Base-by-base conservation (phyloP, 2,888 invertebrate genomes). In the Latrodectus elegans region DNA sequence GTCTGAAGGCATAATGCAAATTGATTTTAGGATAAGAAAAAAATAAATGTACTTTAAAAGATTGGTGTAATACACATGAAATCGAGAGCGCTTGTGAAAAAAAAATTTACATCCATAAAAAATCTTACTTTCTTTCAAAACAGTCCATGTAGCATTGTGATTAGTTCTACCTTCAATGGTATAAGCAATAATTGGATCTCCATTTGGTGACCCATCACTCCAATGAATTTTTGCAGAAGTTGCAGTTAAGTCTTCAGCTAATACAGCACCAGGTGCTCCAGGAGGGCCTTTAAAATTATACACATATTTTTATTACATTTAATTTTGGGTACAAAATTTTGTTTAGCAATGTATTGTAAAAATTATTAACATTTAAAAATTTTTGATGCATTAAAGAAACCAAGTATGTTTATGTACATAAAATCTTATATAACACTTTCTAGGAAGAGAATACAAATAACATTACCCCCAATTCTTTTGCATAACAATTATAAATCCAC, bases 181-280 rank as follows among this genome's bases (percentile, higher is more conserved):
- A 91, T 98, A 98, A 89, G 94, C 94, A 8, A 93, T 93, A 84
- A 98, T 96, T 1, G 94, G 95, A 26, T 95, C 94, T 0, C 98
- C 98, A 92, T 98, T 96, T 11, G 94, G 94, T 51, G 96, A 95
- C 22, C 98, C 97, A 92, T 97, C 97, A 0, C 96, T 97, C 97
- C 96, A 97, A 92, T 95, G 95, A 80, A 97, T 94, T 0, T 95
- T 95, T 0, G 95, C 96, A 4, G 96, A 95, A 38, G 95, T 95
- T 90, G 95, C 95, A 72, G 95, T 94, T 71, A 97, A 94, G 88
- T 95, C 95, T 72, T 95, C 93, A 0, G 96, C 96, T 91, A 96
- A 95, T 10, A 98, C 94, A 22, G 97, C 98, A 89, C 94, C 94
- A 10, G 97, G 96, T 4, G 97, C 95, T 11, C 97, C 97, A 0